Evolutionary conservation across 2,888 invertebrate species (phyloP), one percentile per base, ranked within the genome.

Genomic region (Pocota personata): DNA sequence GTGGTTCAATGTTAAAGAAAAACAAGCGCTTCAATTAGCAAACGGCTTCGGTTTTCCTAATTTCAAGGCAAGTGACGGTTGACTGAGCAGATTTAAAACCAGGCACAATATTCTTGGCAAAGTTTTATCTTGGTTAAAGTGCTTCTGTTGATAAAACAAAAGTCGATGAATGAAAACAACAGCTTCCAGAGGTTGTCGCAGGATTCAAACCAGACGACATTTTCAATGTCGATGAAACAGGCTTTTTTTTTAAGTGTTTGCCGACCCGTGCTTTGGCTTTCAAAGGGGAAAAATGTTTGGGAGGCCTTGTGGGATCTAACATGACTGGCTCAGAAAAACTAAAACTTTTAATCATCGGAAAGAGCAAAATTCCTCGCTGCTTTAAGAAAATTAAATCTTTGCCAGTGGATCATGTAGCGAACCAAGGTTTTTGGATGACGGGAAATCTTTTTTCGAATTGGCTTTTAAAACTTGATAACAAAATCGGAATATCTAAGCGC

Each of bases 81-180:
- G 37, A 12, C 46, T 48, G 46, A 21, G 52, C 64, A 64, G 32
- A 46, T 55, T 69, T 57, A 43, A 43, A 57, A 69, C 5, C 12
- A 57, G 52, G 8, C 24, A 55, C 24, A 35, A 10, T 43, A 46
- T 79, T 30, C 43, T 55, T 48, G n/a, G n/a, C 14, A 46, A 46
- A n/a, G 3, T 71, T 58, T 58, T 60, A 10, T 66, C 37, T n/a
- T 71, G 69, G 64, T 43, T 19, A 71, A 71, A 48, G 43, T n/a
- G 50, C 35, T n/a, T n/a, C n/a, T n/a, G n/a, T n/a, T n/a, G n/a
- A n/a, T n/a, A n/a, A n/a, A n/a, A n/a, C n/a, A n/a, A 73, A 52
- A 21, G 73, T 37, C 24, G 27, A 58, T 66, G 57, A 66, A 66
- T 66, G 57, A 58, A 76, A 58, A n/a, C n/a, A n/a, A n/a, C n/a